Percentiles rank a stretch among this genome's conserved stretches.
Evolutionary conservation across 2,113 vertebrate species (phyloP).

Genomic region (Phaethornis superciliosus): DNA sequence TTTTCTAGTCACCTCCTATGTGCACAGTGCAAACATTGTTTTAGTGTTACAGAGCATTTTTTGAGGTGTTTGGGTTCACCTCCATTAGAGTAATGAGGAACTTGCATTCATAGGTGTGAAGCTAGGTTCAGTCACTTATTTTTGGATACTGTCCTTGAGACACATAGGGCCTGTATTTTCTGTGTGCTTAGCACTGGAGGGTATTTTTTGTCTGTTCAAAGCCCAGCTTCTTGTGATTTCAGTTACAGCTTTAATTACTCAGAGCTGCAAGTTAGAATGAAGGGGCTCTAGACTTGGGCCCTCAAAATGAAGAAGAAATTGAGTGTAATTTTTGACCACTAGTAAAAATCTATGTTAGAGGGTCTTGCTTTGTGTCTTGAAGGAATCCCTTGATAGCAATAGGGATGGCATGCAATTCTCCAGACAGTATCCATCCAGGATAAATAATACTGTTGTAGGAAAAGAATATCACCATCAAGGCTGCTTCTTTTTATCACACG

Average conservation of each 20-base stretch:
- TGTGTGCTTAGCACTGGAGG: neutral
- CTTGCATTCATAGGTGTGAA: neutral
- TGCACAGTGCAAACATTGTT: neutral
- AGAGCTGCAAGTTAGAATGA: neutral
- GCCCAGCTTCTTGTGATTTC: neutral
- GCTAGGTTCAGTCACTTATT: neutral
- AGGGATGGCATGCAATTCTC: neutral
- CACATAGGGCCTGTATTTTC: neutral
- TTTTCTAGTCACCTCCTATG: neutral
- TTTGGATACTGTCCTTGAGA: neutral
- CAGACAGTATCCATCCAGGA: neutral
- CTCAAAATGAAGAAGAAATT: neutral
- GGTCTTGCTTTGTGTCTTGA: neutral
- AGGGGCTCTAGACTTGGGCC: neutral
- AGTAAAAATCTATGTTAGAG: neutral
- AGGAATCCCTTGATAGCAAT: neutral
- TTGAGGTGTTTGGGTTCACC: neutral
- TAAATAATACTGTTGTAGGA: fast-evolving
- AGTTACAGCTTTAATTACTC: neutral
- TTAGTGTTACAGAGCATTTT: neutral
- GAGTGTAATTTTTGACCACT: neutral
- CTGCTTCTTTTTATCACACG: neutral
- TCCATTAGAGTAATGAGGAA: neutral
- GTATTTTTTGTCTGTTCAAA: neutral
- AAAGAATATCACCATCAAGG: neutral